A percentile compares a stretch with the other conserved stretches of the same genome.
Evolutionary conservation across 2,888 invertebrate genomes (phyloP).

Genomic region (Cosmia trapezina): DNA sequence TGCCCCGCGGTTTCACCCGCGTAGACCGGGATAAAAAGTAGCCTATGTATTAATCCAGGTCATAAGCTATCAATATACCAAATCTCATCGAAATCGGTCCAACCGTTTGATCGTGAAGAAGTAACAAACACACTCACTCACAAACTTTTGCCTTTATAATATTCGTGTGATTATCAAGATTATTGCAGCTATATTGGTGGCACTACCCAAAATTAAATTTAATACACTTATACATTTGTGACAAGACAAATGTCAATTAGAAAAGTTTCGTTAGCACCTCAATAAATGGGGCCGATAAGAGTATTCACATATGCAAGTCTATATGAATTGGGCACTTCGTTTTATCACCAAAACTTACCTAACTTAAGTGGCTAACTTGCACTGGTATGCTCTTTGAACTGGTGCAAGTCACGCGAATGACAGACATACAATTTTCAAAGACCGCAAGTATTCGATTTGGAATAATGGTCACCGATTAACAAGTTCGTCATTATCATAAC

Average conservation of each 20-base stretch:
- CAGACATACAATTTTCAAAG: conserved; percentile 8
- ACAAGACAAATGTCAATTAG: conserved; percentile 39
- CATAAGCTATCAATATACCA: too few species aligned
- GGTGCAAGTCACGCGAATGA: conserved; percentile 51
- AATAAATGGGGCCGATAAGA: conserved; percentile 38
- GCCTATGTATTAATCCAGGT: too few species aligned
- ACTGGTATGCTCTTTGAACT: conserved; percentile 34
- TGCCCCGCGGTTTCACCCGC: too few species aligned
- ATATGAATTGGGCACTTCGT: conserved; percentile 56
- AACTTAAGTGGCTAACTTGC: conserved; percentile 44
- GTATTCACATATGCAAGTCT: conserved; percentile 48
- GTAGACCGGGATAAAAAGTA: too few species aligned
- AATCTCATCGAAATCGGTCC: too few species aligned
- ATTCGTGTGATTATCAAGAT: too few species aligned
- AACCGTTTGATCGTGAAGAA: too few species aligned
- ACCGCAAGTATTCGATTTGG: not conserved
- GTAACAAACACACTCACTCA: too few species aligned
- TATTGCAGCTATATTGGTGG: too few species aligned
- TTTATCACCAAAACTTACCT: conserved; percentile 59
- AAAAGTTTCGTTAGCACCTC: conserved; percentile 42
- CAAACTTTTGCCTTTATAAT: too few species aligned
- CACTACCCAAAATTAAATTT: not conserved
- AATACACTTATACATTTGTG: not conserved
- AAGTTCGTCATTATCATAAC: not conserved
- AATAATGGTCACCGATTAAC: not conserved